Evolutionary conservation across 2,113 vertebrate genomes (phyloP).

Genomic region (Apodemus speciosus): DNA sequence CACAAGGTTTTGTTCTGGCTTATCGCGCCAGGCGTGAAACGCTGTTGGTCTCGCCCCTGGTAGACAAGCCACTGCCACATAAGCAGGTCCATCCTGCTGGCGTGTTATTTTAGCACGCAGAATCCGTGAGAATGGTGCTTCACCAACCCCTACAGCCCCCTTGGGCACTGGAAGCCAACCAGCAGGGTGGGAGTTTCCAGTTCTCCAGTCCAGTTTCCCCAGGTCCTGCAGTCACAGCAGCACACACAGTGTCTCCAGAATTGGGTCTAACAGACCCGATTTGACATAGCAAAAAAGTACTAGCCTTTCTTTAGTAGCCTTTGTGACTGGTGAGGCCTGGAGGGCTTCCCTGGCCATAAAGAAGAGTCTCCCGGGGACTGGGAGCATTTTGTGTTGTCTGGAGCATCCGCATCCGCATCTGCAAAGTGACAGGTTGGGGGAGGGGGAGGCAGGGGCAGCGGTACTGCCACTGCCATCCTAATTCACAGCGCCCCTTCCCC

Average conservation of each 20-base stretch:
- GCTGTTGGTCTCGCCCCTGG: too few relatives aligned
- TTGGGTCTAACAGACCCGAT: not conserved
- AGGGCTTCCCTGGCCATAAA: too few relatives aligned
- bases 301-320: not conserved
- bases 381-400: slow-evolving; percentile 90
- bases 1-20: not conserved
- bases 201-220: not conserved
- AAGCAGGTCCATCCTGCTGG: not conserved
- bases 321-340: not conserved
- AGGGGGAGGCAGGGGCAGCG: slow-evolving; percentile 69
- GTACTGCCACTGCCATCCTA: slow-evolving; percentile 66
- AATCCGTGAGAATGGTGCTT: not conserved
- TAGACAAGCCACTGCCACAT: not conserved
- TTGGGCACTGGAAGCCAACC: not conserved
- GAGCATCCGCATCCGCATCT: slow-evolving; percentile 87
- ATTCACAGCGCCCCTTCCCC: slow-evolving; percentile 69
- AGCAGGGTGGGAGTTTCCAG: not conserved
- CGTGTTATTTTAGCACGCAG: not conserved
- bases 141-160: not conserved
- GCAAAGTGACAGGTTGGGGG: too few relatives aligned
- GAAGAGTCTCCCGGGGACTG: slow-evolving; percentile 63
- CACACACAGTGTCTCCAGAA: not conserved
- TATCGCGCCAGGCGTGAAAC: too few relatives aligned
- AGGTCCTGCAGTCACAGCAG: too few relatives aligned
- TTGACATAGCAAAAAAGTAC: not conserved